Conservation (phyloP, 2,797 vertebrate genomes). For the Pseudomugil gertrudae region DNA sequence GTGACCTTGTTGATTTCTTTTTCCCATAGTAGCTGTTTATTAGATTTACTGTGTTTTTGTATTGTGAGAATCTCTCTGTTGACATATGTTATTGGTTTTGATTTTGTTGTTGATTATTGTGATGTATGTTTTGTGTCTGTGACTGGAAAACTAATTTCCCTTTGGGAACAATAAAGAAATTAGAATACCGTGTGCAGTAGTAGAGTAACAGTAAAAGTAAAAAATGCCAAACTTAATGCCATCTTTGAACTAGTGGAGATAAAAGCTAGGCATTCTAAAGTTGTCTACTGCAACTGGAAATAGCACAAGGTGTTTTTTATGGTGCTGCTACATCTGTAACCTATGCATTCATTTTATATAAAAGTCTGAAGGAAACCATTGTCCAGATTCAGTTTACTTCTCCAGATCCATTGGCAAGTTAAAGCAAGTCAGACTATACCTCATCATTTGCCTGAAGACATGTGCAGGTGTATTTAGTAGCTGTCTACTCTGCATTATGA, state of each 20-base stretch:
- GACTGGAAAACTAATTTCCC: too few species aligned
- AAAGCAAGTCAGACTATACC: slow-evolving; percentile 19
- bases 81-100: too few species aligned
- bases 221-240: neutral
- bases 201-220: neutral
- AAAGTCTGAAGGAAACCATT: slow-evolving; percentile 24
- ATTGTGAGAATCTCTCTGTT: too few species aligned
- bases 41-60: too few species aligned
- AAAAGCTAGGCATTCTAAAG: neutral
- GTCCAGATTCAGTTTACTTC: slow-evolving; percentile 7
- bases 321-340: slow-evolving; percentile 2
- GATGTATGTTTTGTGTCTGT: too few species aligned
- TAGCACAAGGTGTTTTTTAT: neutral
- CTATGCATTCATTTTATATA: neutral
- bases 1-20: too few species aligned
- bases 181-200: neutral
- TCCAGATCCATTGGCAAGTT: slow-evolving; percentile 23
- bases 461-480: slow-evolving; percentile 27
- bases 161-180: too few species aligned
- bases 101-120: too few species aligned
- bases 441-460: slow-evolving; percentile 18
- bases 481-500: slow-evolving; percentile 33
- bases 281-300: neutral
- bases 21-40: too few species aligned
- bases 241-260: neutral